Conservation (phyloP, 2,797 vertebrate species). For the Alauda arvensis region DNA sequence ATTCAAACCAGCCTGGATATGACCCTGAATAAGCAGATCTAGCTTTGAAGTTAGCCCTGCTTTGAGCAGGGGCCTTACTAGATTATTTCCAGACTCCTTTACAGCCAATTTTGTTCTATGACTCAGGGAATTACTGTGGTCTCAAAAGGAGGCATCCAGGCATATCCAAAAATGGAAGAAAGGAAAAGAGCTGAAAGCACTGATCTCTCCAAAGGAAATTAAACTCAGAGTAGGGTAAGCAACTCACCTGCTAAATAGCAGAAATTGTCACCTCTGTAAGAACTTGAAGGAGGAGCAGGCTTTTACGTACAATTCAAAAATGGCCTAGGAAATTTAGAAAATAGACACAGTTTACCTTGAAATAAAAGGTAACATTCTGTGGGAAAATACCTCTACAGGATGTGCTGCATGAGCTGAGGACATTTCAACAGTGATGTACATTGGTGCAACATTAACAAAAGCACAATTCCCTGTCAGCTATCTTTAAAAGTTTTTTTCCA, state of each 20-base stretch:
- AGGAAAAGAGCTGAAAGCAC: not conserved
- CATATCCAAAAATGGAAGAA: not conserved
- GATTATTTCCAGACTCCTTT: not conserved
- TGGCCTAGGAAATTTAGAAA: not conserved
- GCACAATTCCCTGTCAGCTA: not conserved
- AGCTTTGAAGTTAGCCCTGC: not conserved
- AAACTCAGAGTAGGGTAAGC: not conserved
- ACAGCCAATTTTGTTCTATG: not conserved
- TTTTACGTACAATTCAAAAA: not conserved
- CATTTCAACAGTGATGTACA: not conserved
- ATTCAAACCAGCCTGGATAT: not conserved
- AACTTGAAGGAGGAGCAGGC: not conserved
- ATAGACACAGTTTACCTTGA: not conserved
- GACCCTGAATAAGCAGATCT: not conserved
- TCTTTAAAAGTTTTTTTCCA: not conserved
- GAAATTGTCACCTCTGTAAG: not conserved
- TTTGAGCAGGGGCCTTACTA: not conserved
- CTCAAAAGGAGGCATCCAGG: not conserved
- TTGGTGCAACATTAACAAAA: not conserved
- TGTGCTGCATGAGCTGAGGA: not conserved
- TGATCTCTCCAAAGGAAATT: not conserved
- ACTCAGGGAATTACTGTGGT: not conserved
- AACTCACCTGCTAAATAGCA: not conserved
- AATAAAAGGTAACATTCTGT: not conserved
- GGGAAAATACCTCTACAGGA: not conserved